Evolutionary conservation across 92 coral and sea anemone species (phyloP), one percentile per base, ranked within the genome.

Genomic region (Galaxea fascicularis): DNA sequence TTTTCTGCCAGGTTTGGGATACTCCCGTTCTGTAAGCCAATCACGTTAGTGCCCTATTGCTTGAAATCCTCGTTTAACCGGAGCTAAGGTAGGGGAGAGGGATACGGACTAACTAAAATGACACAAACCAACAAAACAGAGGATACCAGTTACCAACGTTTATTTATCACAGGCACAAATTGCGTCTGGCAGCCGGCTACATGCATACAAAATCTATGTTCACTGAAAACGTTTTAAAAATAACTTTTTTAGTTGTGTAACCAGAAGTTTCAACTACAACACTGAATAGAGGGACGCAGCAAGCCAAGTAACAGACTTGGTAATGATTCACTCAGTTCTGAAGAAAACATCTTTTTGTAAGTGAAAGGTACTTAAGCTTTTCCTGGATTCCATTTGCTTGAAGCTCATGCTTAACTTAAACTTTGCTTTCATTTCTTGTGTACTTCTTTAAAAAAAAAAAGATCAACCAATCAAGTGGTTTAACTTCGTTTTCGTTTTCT

Each of bases 121-220:
- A 10, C 6, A 28, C 39, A 25, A 8, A 22, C 15, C 1, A 27
- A 52, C 35, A 52, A 26, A 18, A 28, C 41, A 26, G 0, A 17
- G 63, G 54, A 7, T 17, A 13, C 27, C 64, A 73, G 24, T 58
- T 76, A 21, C 56, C 35, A 44, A 62, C 46, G 74, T 79, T 79
- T 79, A 79, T 79, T 79, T 8, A 65, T 18, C 49, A 66, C 35
- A 53, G 64, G 58, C 53, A 49, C 20, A 64, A 65, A 64, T 46
- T 26, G 20, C 12, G 8, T 46, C 10, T 41, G 71, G 46, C 66
- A 8, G 57, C 79, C n/a, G 24, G 44, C 41, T 56, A 17, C 52
- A 57, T 74, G 44, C 52, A 57, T 74, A 54, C 79, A 74, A 74
- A 74, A 74, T 74, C 51, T 75, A 54, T 26, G 47, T 63, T 75